Evolutionary conservation across 2,113 vertebrate species (phyloP).

Genomic region (Abramis brama): DNA sequence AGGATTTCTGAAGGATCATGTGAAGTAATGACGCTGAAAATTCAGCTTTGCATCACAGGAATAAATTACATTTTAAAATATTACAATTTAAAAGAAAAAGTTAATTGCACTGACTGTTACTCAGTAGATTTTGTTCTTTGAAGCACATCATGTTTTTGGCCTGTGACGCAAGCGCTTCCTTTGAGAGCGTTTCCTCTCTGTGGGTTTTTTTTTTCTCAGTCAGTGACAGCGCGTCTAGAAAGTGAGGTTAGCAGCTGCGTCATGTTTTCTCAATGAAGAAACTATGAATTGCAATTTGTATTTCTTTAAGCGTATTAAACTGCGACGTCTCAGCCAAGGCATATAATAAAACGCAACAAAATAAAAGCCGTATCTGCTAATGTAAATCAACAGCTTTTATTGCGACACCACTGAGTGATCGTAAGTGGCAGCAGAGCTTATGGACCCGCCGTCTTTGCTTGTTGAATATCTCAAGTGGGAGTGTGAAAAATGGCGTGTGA

Average conservation of each 20-base stretch:
- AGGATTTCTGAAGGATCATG: too few relatives aligned
- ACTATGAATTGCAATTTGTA: not conserved
- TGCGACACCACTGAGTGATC: not conserved
- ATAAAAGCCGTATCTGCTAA: not conserved
- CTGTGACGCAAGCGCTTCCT: conserved; percentile 21
- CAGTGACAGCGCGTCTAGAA: not conserved
- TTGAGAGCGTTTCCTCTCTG: conserved; percentile 22
- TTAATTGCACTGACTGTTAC: conserved; percentile 54
- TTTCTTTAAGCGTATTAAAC: not conserved
- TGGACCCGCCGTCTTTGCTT: not conserved
- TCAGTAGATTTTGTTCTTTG: conserved; percentile 52
- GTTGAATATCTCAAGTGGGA: not conserved
- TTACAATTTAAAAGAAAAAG: not conserved
- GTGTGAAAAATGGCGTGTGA: not conserved
- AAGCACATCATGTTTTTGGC: conserved; percentile 11
- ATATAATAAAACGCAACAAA: not conserved
- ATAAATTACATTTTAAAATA: not conserved
- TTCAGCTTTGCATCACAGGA: too few relatives aligned
- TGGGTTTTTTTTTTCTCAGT: not conserved
- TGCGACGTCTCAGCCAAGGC: not conserved
- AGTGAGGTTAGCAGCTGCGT: not conserved
- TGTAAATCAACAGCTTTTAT: conserved; percentile 15
- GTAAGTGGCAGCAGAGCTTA: not conserved
- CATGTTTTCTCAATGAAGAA: not conserved
- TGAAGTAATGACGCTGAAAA: too few relatives aligned